Conservation (phyloP, 2,113 vertebrate species). For the Daphoenositta chrysoptera region DNA sequence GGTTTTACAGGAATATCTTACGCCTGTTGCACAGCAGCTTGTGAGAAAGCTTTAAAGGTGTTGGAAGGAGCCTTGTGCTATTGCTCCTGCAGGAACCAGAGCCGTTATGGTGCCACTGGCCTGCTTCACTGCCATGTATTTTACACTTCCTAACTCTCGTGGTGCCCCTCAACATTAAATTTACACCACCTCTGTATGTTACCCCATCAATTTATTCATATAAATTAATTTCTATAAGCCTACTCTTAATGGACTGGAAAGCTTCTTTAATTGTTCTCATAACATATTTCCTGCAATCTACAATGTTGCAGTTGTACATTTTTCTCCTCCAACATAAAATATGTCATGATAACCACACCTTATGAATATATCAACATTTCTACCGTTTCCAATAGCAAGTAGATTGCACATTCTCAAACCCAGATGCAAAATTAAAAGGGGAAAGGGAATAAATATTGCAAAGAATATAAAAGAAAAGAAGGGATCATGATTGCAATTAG, state of each 20-base stretch:
- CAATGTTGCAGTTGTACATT: not conserved
- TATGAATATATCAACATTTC: not conserved
- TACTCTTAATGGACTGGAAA: not conserved
- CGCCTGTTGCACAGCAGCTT: not conserved
- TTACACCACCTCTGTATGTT: not conserved
- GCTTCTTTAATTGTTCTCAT: not conserved
- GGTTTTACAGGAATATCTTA: not conserved
- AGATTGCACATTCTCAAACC: not conserved
- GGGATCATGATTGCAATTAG: not conserved
- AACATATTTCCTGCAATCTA: not conserved
- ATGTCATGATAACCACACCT: not conserved
- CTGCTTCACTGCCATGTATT: not conserved
- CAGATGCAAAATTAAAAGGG: not conserved
- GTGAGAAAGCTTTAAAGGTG: not conserved
- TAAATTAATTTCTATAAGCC: not conserved
- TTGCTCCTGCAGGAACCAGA: not conserved
- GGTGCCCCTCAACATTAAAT: not conserved
- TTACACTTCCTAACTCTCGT: not conserved
- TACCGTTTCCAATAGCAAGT: not conserved
- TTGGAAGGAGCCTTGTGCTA: not conserved
- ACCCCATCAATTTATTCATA: not conserved
- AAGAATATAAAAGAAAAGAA: not conserved
- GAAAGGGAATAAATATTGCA: not conserved
- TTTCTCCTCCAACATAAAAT: not conserved
- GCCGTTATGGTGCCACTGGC: rapidly evolving